Conservation (phyloP, 2,888 invertebrate species). For the Charanyca ferruginea region DNA sequence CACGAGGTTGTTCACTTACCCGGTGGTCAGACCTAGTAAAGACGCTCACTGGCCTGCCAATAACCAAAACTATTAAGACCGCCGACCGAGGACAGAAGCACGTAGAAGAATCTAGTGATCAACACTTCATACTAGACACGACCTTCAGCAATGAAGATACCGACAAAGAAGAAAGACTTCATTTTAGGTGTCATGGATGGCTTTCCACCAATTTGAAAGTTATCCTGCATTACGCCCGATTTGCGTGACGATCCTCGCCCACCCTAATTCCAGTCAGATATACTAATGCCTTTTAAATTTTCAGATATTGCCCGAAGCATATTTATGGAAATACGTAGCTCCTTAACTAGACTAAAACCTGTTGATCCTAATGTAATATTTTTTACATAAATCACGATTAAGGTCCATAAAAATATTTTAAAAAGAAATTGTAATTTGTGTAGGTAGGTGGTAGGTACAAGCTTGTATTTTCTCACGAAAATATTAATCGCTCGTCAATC, state of each 20-base stretch:
- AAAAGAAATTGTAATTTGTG: background rate
- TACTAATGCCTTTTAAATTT: background rate
- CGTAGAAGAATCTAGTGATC: too few species aligned
- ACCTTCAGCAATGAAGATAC: too few species aligned
- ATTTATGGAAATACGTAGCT: background rate
- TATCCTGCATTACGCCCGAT: background rate
- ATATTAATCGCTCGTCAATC: conserved; percentile 43
- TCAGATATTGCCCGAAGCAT: background rate
- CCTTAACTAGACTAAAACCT: background rate
- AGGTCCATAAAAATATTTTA: background rate
- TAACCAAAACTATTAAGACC: too few species aligned
- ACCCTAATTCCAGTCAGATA: background rate
- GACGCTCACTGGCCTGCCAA: too few species aligned
- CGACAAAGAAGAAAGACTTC: too few species aligned
- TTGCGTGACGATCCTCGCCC: background rate
- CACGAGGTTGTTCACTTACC: too few species aligned
- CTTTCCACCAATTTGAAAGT: background rate
- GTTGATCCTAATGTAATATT: background rate
- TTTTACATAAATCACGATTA: background rate
- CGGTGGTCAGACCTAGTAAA: too few species aligned
- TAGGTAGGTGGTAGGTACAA: background rate
- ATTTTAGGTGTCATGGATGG: too few species aligned
- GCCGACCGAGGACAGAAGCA: too few species aligned
- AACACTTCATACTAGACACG: too few species aligned
- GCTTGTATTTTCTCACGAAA: background rate